phyloP scores from a whole-genome alignment of 2,888 invertebrate species.

The Theretra japonica region DNA sequence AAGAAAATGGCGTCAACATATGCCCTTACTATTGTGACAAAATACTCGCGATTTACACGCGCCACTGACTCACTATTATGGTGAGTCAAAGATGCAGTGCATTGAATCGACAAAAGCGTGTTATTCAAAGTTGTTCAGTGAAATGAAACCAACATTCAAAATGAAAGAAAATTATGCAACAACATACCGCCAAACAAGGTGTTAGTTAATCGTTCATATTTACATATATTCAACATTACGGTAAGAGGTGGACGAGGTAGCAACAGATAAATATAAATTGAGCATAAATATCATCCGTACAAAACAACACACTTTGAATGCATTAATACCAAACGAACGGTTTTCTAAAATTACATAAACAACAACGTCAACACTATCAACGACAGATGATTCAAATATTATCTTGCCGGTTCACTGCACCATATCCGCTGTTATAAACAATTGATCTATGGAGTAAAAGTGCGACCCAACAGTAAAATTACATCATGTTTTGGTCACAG shows the following conservation, averaged over 20 bases:
- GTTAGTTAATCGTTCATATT: neutral
- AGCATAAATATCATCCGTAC: neutral
- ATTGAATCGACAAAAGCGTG: conserved; percentile 16
- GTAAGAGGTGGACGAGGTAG: neutral
- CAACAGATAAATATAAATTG: neutral
- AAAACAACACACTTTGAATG: neutral
- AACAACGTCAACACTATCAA: neutral
- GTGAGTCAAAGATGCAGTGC: conserved; percentile 28
- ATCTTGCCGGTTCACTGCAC: neutral
- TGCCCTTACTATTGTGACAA: conserved; percentile 34
- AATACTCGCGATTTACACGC: conserved; percentile 13
- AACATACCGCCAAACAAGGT: neutral
- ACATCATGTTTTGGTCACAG: conserved; percentile 53
- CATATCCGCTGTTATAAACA: conserved; percentile 52
- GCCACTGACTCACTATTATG: conserved; percentile 23
- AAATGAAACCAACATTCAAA: conserved; percentile 8
- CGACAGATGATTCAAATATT: neutral
- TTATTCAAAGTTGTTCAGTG: conserved; percentile 21
- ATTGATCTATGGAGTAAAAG: conserved; percentile 61
- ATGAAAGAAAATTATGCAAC: conserved; percentile 19
- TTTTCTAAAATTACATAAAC: conserved; percentile 20
- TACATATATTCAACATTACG: conserved; percentile 18
- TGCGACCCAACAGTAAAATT: conserved; percentile 55
- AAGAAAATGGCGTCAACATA: conserved; percentile 58
- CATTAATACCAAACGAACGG: neutral